phyloP scores from a whole-genome alignment of 2,113 vertebrate genomes.

The Cynopterus brachyotis region DNA sequence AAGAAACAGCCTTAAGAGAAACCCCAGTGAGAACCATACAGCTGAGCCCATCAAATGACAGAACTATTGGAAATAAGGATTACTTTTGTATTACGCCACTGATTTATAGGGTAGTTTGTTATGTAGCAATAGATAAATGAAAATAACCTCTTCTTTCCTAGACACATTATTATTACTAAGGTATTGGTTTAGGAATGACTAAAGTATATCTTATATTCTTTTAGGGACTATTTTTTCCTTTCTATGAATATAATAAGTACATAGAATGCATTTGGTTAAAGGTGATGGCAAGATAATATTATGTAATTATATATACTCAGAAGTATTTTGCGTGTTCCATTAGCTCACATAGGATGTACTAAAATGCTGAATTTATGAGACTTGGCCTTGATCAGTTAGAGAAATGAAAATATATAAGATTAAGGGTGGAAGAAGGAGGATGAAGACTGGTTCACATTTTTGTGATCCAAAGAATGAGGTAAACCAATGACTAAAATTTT shows the following conservation, averaged over 20 bases:
- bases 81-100: background rate
- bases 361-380: background rate
- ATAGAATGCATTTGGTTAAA: background rate
- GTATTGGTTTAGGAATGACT: background rate
- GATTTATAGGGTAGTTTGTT: background rate
- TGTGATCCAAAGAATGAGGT: background rate
- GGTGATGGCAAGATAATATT: background rate
- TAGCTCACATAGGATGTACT: background rate
- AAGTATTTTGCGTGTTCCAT: background rate
- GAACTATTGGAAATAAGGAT: background rate
- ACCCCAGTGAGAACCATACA: background rate
- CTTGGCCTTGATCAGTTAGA: background rate
- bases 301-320: background rate
- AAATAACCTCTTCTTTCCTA: background rate
- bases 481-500: background rate
- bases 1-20: background rate
- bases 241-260: background rate
- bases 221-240: background rate
- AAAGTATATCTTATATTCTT: background rate
- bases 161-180: background rate
- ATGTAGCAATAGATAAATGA: background rate
- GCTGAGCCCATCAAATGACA: background rate
- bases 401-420: background rate
- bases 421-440: background rate
- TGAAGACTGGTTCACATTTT: background rate